Evolutionary conservation across 1,140 invertebrate species (phyloP), one percentile per base, ranked within the genome.

Genomic region (Brevipalpus yothersi): DNA sequence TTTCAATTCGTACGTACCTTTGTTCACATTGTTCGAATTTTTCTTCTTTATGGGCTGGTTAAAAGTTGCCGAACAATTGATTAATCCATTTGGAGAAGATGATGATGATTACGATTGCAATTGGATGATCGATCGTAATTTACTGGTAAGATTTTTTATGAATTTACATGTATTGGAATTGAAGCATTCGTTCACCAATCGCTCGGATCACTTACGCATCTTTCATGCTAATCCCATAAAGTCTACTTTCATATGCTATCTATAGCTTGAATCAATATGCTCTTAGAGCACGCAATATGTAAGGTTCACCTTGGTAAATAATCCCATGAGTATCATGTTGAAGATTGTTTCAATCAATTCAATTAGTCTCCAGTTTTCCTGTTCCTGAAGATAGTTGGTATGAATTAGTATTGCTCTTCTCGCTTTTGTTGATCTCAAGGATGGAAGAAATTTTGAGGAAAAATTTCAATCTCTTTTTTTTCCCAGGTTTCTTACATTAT

Each of bases 11-110:
- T 66, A 63, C 57, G 58, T 64, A 57, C 67, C 62, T 42, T 56
- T 72, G 66, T 66, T 69, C 47, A 66, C 64, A 12, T 59, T 65
- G 70, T 78, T 78, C 56, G 75, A 90, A 84, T 94, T 94, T 70
- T 86, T 88, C 69, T 94, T 94, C 72, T 95, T 93, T 75, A 83
- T 94, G 66, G 90, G 91, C 21, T 94, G 90, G 90, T 71, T 95
- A 41, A 66, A 70, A 61, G 68, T 72, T 19, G 71, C 71, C 7
- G 71, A 72, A 58, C 66, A 66, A 39, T 60, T 72, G 60, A 66
- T 73, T 19, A 72, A 71, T 65, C 71, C 68, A 21, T 76, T 75
- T 63, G 75, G 75, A 8, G 73, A 75, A 67, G 73, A 76, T 64
- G 74, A 75, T 61, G 74, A 75, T 62, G 74, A 75, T 66, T 75